Conservation (phyloP, 2,888 invertebrate species). For the Colletes collaris region DNA sequence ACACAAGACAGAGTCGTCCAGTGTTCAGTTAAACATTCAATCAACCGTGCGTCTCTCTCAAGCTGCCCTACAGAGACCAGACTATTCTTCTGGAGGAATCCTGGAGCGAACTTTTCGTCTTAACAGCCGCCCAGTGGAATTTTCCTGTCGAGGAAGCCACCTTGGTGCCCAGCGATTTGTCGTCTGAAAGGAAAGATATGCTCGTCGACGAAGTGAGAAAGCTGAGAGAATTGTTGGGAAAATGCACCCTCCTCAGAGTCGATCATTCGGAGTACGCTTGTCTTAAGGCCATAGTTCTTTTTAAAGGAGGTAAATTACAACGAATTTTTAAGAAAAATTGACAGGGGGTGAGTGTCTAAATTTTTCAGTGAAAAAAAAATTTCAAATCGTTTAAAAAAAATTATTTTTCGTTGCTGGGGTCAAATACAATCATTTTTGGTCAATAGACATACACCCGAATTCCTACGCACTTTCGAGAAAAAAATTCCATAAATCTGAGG, state of each 20-base stretch:
- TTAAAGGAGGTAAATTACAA: constrained; percentile 88
- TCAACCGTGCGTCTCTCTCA: not conserved
- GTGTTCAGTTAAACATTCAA: too few relatives aligned
- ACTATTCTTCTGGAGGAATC: constrained; percentile 89
- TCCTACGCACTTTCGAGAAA: too few relatives aligned
- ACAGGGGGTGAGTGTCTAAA: too few relatives aligned
- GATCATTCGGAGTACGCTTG: constrained; percentile 94
- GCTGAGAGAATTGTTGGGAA: constrained; percentile 87
- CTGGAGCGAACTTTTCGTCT: constrained; percentile 93
- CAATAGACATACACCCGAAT: too few relatives aligned
- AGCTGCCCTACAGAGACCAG: constrained; percentile 89
- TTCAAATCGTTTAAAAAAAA: too few relatives aligned
- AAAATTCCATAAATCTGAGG: too few relatives aligned
- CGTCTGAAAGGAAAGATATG: constrained; percentile 84
- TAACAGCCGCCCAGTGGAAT: constrained; percentile 93
- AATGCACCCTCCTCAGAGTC: constrained; percentile 87
- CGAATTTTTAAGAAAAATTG: too few relatives aligned
- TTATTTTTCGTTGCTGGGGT: too few relatives aligned
- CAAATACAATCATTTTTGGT: too few relatives aligned
- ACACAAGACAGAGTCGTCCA: too few relatives aligned
- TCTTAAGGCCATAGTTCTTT: constrained; percentile 92
- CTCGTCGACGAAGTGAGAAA: constrained; percentile 85
- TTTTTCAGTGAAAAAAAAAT: too few relatives aligned
- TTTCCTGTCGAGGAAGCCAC: constrained; percentile 87
- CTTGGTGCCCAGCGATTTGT: constrained; percentile 83